phyloP scores from a whole-genome alignment of 2,113 vertebrate species.

The Glaucidium brasilianum region DNA sequence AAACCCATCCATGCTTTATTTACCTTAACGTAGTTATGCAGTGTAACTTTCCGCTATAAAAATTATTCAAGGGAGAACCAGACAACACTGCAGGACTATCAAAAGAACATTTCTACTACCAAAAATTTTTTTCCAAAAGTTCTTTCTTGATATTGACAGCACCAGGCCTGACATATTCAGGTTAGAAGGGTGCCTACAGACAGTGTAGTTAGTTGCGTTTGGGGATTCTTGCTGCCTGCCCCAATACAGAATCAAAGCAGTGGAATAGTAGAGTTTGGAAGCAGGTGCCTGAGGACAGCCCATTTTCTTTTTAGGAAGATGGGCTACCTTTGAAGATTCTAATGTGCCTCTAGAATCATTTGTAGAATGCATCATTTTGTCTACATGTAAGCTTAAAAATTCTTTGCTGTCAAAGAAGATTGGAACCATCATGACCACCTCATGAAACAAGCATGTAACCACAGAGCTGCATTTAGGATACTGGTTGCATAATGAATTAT shows the following conservation, averaged over 20 bases:
- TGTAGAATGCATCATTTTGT: not conserved
- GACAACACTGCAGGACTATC: not conserved
- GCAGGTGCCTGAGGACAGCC: not conserved
- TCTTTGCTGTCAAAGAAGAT: not conserved
- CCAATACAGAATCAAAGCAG: not conserved
- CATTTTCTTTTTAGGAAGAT: not conserved
- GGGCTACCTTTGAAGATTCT: not conserved
- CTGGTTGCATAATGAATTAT: not conserved
- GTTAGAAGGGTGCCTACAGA: not conserved
- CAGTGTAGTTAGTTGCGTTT: not conserved
- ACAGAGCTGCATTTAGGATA: not conserved
- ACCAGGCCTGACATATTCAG: not conserved
- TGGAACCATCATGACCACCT: not conserved
- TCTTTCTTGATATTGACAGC: not conserved
- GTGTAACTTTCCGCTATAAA: not conserved
- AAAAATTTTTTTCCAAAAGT: not conserved
- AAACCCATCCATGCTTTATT: not conserved
- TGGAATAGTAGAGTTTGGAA: not conserved
- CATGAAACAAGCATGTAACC: accelerated
- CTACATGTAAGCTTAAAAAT: not conserved
- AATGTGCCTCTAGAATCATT: not conserved
- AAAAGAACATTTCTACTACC: not conserved
- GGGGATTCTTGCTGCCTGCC: not conserved
- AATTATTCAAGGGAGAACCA: not conserved
- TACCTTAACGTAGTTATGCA: not conserved